A percentile compares a stretch with the other conserved stretches of the same genome.
These are phyloP conservation scores for Tribolium freemani DNA, from an alignment of 2,888 invertebrate genomes.

Conservation along the genomic window DNA sequence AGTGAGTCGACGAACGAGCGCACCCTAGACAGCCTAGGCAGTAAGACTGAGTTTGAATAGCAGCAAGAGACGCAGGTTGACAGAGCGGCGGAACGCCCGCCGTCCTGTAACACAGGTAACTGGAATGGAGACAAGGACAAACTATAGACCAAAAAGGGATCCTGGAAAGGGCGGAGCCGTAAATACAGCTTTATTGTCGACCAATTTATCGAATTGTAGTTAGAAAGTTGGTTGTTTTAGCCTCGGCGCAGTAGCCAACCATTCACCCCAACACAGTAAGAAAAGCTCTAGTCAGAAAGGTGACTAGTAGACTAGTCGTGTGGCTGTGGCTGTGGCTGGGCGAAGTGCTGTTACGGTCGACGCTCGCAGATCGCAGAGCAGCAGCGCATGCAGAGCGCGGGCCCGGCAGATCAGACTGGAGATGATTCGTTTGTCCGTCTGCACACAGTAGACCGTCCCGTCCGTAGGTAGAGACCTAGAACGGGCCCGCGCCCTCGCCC, in stretches of 20 bases:
- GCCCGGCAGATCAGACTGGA: constrained; percentile 50
- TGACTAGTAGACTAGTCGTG: constrained; percentile 59
- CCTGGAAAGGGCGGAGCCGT: constrained; percentile 24
- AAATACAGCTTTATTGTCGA: constrained; percentile 41
- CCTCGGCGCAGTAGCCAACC: constrained; percentile 64
- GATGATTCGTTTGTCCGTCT: neutral
- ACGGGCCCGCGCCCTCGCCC: constrained; percentile 57
- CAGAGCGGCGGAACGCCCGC: constrained; percentile 35
- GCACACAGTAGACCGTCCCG: neutral
- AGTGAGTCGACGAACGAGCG: constrained; percentile 63
- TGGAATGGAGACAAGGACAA: constrained; percentile 18
- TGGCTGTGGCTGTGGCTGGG: constrained; percentile 64
- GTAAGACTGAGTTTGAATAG: constrained; percentile 54
- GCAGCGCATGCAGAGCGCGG: constrained; percentile 62
- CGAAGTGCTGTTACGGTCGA: constrained; percentile 67
- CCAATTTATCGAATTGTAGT: constrained; percentile 43
- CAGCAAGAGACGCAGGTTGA: constrained; percentile 52
- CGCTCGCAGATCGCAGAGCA: constrained; percentile 48
- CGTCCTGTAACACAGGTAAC: constrained; percentile 32
- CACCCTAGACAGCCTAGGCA: constrained; percentile 56
- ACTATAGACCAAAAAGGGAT: constrained; percentile 6
- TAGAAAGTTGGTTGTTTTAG: constrained; percentile 57
- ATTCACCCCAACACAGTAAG: constrained; percentile 62
- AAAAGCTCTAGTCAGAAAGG: constrained; percentile 56
- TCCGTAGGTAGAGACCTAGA: neutral